Conservation (phyloP, 2,797 vertebrate species). For the Premnoplex brunnescens region DNA sequence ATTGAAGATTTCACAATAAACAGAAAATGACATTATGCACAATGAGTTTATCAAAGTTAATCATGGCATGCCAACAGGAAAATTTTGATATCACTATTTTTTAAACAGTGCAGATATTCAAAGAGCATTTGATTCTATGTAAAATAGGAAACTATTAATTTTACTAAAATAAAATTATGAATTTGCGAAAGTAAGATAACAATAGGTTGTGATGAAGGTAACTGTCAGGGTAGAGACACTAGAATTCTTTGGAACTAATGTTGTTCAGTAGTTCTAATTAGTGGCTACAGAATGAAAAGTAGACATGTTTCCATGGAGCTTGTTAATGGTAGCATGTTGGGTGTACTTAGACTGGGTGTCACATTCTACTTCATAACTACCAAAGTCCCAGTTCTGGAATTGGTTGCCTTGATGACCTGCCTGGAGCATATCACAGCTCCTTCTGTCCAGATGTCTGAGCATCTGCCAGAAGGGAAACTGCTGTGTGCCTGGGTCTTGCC, state of each 20-base stretch:
- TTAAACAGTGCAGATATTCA: not conserved
- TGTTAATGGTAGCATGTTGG: not conserved
- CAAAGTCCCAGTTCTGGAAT: not conserved
- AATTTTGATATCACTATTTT: not conserved
- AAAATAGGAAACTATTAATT: not conserved
- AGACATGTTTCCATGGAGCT: not conserved
- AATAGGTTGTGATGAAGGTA: not conserved
- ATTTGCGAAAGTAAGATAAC: not conserved
- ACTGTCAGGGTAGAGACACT: not conserved
- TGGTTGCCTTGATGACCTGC: not conserved
- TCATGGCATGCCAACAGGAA: not conserved
- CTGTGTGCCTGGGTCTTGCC: not conserved
- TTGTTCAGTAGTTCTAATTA: not conserved
- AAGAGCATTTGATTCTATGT: not conserved
- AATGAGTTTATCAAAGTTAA: slow-evolving; percentile 19
- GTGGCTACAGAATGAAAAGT: not conserved
- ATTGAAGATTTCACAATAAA: slow-evolving; percentile 29
- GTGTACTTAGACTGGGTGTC: not conserved
- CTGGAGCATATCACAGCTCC: not conserved
- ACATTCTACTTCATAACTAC: not conserved
- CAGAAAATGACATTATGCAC: not conserved
- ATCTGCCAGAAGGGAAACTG: not conserved
- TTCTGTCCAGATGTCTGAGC: not conserved
- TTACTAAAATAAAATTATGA: not conserved
- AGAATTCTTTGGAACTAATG: not conserved